Percentiles rank a stretch among this genome's conserved stretches.
Conservation (phyloP, 2,888 invertebrate species). For the Eupithecia pulchellata region DNA sequence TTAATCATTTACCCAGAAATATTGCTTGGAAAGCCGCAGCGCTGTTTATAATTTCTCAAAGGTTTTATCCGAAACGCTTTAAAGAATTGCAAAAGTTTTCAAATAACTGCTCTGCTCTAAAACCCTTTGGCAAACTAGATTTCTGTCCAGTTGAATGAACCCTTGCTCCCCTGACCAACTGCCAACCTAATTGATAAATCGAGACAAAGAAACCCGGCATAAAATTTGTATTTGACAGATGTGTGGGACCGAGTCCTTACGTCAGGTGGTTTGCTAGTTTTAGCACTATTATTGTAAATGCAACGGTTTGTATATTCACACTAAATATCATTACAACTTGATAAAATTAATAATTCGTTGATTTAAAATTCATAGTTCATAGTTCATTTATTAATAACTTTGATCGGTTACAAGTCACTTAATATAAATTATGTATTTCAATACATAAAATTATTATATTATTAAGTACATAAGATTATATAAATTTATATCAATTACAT, state of each 20-base stretch:
- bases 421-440: no score
- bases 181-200: slow-evolving; percentile 22
- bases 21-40: no score
- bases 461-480: no score
- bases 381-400: no score
- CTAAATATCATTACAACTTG: no score
- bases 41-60: neutral
- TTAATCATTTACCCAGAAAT: neutral
- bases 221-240: neutral
- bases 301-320: neutral
- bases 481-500: no score
- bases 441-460: no score
- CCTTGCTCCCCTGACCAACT: slow-evolving; percentile 6
- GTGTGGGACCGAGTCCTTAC: neutral
- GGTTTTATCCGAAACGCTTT: neutral
- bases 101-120: neutral
- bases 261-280: neutral
- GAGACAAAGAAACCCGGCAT: neutral
- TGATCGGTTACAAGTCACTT: no score
- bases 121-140: neutral
- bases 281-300: neutral
- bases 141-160: neutral
- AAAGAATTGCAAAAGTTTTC: neutral
- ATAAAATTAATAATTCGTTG: no score
- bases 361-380: no score